Evolutionary conservation across 2,113 vertebrate species (phyloP), one percentile per base, ranked within the genome.

Genomic region (Pachycephala philippinensis): DNA sequence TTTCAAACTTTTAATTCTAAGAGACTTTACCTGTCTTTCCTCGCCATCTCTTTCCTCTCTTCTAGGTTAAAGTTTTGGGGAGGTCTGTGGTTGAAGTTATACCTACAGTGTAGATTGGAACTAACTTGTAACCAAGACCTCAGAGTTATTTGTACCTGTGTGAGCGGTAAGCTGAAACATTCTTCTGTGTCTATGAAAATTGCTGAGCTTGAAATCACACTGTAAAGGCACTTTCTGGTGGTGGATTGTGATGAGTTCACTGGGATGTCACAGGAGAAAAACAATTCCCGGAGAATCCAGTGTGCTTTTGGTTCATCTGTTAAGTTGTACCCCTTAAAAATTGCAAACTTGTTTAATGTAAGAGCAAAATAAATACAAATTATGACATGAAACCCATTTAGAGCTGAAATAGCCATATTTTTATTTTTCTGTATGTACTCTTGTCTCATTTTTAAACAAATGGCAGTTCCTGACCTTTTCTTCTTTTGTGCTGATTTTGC

Each of bases 61-160:
- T 93, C 96, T 96, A 96, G 91, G 94, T 96, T 91, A 97, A 96
- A 96, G 91, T 80, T 95, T 97, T 93, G 82, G 95, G 93, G 91
- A 96, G 94, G 94, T 97, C 95, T 96, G 84, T 97, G 94, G 95
- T 96, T 97, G 95, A 96, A 96, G 93, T 96, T 95, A 87, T 90
- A 90, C 61, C 96, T 93, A 7, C 90, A 94, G 77, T 93, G 50
- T 94, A 96, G 81, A 57, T 96, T 95, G 91, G 89, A 95, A 94
- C 39, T 97, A 93, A 90, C 84, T 96, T 97, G 91, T 97, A 95
- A 96, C 93, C 93, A 96, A 94, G 94, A 95, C 94, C 94, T 96
- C 94, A 93, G 96, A 96, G 87, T 96, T 85, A 88, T 94, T 93
- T 96, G 94, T 91, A 18, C 91, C 95, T 57, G 57, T 90, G 56